These are phyloP conservation scores for Ophiodon elongatus DNA, from an alignment of 2,113 vertebrate species.

Conservation along the genomic window DNA sequence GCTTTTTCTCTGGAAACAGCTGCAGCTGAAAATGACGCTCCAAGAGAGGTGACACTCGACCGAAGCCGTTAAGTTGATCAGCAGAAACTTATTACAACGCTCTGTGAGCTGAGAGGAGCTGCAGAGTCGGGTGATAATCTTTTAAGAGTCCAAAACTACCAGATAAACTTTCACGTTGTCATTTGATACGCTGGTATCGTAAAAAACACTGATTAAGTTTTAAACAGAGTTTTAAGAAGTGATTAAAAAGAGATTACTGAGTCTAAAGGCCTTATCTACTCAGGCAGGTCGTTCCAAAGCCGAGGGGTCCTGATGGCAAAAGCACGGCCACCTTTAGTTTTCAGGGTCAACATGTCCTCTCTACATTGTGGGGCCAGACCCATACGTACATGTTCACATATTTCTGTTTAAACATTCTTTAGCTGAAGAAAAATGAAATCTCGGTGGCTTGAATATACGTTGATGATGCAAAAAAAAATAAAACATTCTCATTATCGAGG, in stretches of 20 bases:
- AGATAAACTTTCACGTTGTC: not conserved
- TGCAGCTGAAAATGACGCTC: not conserved
- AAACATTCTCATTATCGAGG: too few relatives aligned
- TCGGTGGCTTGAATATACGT: not conserved
- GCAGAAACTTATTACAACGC: not conserved
- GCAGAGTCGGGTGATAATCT: too few relatives aligned
- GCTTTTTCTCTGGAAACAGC: not conserved
- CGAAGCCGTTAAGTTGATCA: not conserved
- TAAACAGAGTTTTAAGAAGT: not conserved
- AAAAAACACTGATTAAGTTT: not conserved
- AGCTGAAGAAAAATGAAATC: not conserved
- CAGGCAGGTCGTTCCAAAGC: too few relatives aligned
- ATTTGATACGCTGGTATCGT: not conserved
- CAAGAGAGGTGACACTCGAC: not conserved
- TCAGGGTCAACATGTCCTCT: too few relatives aligned
- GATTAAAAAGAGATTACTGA: too few relatives aligned
- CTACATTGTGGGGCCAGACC: too few relatives aligned
- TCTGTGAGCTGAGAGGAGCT: not conserved
- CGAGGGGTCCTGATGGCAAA: too few relatives aligned
- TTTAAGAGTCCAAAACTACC: too few relatives aligned
- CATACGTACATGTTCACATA: not conserved
- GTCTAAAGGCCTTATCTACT: too few relatives aligned
- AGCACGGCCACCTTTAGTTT: too few relatives aligned
- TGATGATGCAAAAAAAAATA: too few relatives aligned
- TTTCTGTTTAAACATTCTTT: not conserved